Evolutionary conservation across 2,888 invertebrate species (phyloP).

Genomic region (Leucania comma): DNA sequence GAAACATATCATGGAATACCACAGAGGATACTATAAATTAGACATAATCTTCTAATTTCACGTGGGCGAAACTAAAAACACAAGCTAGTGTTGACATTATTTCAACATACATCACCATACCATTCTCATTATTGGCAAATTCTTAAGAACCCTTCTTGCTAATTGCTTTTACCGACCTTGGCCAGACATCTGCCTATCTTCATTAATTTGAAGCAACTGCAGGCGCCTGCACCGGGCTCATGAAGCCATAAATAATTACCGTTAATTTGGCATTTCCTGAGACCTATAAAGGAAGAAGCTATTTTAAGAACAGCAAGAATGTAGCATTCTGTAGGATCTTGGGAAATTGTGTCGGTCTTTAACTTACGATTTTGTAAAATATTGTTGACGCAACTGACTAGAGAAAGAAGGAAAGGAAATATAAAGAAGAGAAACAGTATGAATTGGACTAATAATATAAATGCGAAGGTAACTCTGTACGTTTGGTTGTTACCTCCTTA

Average conservation of each 20-base stretch:
- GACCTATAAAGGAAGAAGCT: conserved; percentile 50
- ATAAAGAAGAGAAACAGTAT: not conserved
- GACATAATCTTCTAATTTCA: too few relatives aligned
- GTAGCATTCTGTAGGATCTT: conserved; percentile 14
- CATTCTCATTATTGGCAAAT: not conserved
- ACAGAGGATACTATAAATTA: too few relatives aligned
- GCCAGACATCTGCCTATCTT: conserved; percentile 52
- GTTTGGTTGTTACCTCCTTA: too few relatives aligned
- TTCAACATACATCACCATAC: too few relatives aligned
- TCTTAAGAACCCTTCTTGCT: conserved; percentile 10
- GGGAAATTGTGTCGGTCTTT: conserved; percentile 39
- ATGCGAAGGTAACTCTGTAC: too few relatives aligned
- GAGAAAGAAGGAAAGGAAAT: not conserved
- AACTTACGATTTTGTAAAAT: conserved; percentile 20
- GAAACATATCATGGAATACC: too few relatives aligned
- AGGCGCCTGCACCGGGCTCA: conserved; percentile 44
- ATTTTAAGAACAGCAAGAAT: conserved; percentile 58
- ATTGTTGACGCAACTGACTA: not conserved
- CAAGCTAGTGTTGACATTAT: too few relatives aligned
- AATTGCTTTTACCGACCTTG: conserved; percentile 54
- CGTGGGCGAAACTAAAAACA: too few relatives aligned
- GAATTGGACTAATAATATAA: too few relatives aligned
- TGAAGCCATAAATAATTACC: conserved; percentile 47
- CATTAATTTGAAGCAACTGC: conserved; percentile 27
- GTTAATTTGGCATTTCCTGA: conserved; percentile 67